Conservation (phyloP, 1,140 invertebrate genomes). For the Pseudomyrmex concolor region DNA sequence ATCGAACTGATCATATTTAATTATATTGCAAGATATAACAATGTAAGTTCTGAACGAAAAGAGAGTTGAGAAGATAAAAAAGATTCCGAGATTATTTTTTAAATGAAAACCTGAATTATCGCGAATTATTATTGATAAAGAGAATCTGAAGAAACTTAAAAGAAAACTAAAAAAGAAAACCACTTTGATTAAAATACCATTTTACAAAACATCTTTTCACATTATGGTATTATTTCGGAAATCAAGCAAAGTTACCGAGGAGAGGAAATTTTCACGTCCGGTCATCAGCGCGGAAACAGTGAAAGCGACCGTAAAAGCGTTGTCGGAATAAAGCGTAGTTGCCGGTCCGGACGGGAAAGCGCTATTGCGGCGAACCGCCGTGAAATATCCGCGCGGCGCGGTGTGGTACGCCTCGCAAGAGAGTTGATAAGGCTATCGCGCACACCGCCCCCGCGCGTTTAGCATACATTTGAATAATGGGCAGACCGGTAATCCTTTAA, state of each 20-base stretch:
- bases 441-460: conserved; percentile 82
- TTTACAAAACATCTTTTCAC: neutral
- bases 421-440: conserved; percentile 84
- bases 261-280: neutral
- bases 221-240: neutral
- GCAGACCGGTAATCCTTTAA: conserved; percentile 85
- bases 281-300: conserved; percentile 10
- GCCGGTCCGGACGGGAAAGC: conserved; percentile 4
- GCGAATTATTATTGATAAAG: too few species aligned
- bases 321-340: conserved; percentile 37
- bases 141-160: too few species aligned
- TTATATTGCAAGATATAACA: too few species aligned
- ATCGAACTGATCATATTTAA: neutral
- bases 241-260: conserved; percentile 1
- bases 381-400: conserved; percentile 65
- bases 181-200: neutral
- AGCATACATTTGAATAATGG: conserved; percentile 86
- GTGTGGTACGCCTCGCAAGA: conserved; percentile 72
- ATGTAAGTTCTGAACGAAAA: too few species aligned
- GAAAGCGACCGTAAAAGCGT: conserved; percentile 32
- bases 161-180: too few species aligned
- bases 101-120: too few species aligned
- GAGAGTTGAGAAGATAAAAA: too few species aligned
- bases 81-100: too few species aligned
- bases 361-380: conserved; percentile 68